Evolutionary conservation across 2,113 vertebrate genomes (phyloP).

Genomic region (Antennarius striatus): DNA sequence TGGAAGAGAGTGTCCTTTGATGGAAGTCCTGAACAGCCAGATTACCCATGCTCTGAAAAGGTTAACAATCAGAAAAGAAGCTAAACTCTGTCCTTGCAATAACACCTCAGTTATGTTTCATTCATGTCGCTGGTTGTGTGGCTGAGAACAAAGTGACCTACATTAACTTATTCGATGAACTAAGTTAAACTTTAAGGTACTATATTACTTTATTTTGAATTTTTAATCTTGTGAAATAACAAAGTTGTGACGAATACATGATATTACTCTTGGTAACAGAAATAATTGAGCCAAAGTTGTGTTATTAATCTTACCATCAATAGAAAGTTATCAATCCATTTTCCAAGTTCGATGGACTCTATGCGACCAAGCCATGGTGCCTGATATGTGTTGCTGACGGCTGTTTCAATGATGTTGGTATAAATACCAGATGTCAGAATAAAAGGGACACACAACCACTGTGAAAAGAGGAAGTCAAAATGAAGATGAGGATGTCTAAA

Average conservation of each 20-base stretch:
- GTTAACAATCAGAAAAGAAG: background rate
- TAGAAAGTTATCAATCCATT: constrained; percentile 51
- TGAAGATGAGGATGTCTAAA: too few species aligned
- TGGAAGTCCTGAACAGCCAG: constrained; percentile 74
- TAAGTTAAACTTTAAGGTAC: too few species aligned
- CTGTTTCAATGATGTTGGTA: constrained; percentile 35
- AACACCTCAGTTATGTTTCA: too few species aligned
- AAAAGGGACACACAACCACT: constrained; percentile 54
- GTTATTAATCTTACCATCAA: constrained; percentile 33
- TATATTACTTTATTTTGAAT: too few species aligned
- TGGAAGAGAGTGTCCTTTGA: constrained; percentile 73
- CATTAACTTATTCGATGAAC: too few species aligned
- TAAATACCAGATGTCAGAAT: constrained; percentile 26
- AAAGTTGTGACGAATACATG: too few species aligned
- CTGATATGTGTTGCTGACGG: constrained; percentile 36
- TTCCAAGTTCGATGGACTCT: constrained; percentile 2
- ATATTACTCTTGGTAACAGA: too few species aligned
- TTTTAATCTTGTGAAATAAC: too few species aligned
- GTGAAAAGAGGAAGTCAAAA: background rate
- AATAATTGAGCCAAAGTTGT: too few species aligned
- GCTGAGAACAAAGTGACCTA: too few species aligned
- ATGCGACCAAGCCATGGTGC: constrained; percentile 48
- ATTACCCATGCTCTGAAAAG: constrained; percentile 5
- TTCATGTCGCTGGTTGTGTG: too few species aligned
- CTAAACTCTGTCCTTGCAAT: too few species aligned